Conservation (phyloP, 2,888 invertebrate species). For the Campoplex capitator region DNA sequence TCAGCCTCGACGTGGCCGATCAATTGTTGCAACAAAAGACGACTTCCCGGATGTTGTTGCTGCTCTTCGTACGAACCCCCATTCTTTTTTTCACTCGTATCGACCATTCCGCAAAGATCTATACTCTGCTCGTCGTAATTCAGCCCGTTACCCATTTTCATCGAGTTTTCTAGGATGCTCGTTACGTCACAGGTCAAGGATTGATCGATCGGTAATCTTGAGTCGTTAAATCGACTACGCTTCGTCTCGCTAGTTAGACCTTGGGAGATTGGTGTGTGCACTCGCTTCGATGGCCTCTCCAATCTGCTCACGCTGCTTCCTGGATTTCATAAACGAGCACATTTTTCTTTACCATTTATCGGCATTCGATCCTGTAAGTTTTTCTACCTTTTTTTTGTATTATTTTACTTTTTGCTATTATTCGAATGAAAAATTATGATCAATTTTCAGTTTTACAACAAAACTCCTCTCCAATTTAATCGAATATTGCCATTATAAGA, state of each 20-base stretch:
- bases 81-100: slow-evolving; percentile 68
- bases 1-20: slow-evolving; percentile 78
- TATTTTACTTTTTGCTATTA: background rate
- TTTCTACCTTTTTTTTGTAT: background rate
- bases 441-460: background rate
- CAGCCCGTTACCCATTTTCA: slow-evolving; percentile 20
- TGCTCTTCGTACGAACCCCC: slow-evolving; percentile 49
- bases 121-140: slow-evolving; percentile 60
- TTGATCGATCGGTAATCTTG: slow-evolving; percentile 51
- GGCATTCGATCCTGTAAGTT: background rate
- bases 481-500: background rate
- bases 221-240: slow-evolving; percentile 77
- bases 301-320: slow-evolving; percentile 60
- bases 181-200: slow-evolving; percentile 48
- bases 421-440: slow-evolving; percentile 40
- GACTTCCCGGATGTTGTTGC: slow-evolving; percentile 76
- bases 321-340: slow-evolving; percentile 55
- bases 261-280: slow-evolving; percentile 73
- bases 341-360: slow-evolving; percentile 15
- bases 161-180: slow-evolving; percentile 24
- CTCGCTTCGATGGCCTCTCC: slow-evolving; percentile 78
- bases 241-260: slow-evolving; percentile 75
- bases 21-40: slow-evolving; percentile 87
- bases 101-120: slow-evolving; percentile 59
- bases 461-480: background rate